These are phyloP conservation scores for Athetis lepigone DNA, from an alignment of 2,888 invertebrate species.

Conservation along the genomic window DNA sequence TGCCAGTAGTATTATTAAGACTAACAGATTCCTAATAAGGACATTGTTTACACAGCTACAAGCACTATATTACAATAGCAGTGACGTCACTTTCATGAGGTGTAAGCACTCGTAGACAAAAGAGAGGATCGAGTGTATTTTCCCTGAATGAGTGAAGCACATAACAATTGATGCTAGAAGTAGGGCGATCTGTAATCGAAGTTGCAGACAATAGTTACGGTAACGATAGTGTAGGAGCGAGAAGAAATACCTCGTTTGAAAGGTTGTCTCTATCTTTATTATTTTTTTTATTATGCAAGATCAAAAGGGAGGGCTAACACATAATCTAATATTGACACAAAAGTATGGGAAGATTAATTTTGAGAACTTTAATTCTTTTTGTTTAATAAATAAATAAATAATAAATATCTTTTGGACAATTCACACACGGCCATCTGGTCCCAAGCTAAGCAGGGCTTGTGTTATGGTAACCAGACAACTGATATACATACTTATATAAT, in stretches of 20 bases:
- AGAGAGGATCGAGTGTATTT: conserved; percentile 23
- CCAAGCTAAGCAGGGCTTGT: too few relatives aligned
- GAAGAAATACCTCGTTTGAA: not conserved
- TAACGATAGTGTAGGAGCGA: not conserved
- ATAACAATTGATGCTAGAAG: conserved; percentile 37
- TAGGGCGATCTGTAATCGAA: conserved; percentile 31
- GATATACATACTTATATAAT: too few relatives aligned
- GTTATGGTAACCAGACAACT: too few relatives aligned
- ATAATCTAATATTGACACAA: too few relatives aligned
- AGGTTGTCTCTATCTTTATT: conserved; percentile 17
- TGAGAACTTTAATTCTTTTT: too few relatives aligned
- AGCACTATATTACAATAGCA: conserved; percentile 14
- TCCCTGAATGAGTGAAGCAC: conserved; percentile 8
- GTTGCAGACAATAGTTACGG: conserved; percentile 21
- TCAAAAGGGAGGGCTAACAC: too few relatives aligned
- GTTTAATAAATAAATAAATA: too few relatives aligned
- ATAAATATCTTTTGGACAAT: too few relatives aligned
- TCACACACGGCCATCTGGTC: too few relatives aligned
- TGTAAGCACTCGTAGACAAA: conserved; percentile 27
- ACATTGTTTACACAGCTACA: not conserved
- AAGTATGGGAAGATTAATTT: too few relatives aligned
- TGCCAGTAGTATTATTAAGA: not conserved
- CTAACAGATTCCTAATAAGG: not conserved
- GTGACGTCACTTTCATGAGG: conserved; percentile 32
- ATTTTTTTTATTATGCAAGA: too few relatives aligned